Evolutionary conservation across 2,797 vertebrate species (phyloP).

Genomic region (Siniperca obscura): DNA sequence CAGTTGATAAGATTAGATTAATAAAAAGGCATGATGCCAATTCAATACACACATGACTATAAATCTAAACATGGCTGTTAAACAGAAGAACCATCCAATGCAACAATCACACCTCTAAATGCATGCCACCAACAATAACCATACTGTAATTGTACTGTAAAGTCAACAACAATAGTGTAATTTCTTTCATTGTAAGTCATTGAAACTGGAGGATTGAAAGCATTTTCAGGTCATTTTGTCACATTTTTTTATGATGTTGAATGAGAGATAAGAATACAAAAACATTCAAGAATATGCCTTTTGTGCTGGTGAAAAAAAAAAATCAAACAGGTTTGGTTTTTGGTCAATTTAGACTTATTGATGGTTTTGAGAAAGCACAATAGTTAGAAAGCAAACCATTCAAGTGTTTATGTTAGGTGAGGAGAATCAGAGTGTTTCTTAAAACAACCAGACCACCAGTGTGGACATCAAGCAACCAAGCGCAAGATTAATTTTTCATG

Average conservation of each 20-base stretch:
- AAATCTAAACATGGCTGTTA: background rate
- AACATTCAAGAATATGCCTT: background rate
- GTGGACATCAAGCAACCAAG: background rate
- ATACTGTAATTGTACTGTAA: too few species aligned
- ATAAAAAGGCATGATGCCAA: background rate
- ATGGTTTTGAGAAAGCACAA: background rate
- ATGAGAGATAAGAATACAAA: background rate
- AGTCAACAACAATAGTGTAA: background rate
- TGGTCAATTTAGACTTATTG: background rate
- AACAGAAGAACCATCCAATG: background rate
- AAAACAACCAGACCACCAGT: slow-evolving; percentile 10
- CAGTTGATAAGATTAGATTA: too few species aligned
- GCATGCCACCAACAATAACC: background rate
- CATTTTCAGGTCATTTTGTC: background rate
- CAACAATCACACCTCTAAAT: background rate
- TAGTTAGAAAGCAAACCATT: background rate
- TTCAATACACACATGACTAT: background rate
- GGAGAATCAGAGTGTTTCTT: slow-evolving; percentile 1
- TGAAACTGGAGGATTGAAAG: background rate
- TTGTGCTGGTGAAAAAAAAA: slow-evolving; percentile 2
- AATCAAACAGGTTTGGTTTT: background rate
- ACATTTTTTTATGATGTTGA: background rate
- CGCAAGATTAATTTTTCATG: background rate
- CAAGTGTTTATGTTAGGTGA: background rate
- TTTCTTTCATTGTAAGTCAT: background rate